phyloP scores from a whole-genome alignment of 2,797 vertebrate genomes.

The Girardinus metallicus region DNA sequence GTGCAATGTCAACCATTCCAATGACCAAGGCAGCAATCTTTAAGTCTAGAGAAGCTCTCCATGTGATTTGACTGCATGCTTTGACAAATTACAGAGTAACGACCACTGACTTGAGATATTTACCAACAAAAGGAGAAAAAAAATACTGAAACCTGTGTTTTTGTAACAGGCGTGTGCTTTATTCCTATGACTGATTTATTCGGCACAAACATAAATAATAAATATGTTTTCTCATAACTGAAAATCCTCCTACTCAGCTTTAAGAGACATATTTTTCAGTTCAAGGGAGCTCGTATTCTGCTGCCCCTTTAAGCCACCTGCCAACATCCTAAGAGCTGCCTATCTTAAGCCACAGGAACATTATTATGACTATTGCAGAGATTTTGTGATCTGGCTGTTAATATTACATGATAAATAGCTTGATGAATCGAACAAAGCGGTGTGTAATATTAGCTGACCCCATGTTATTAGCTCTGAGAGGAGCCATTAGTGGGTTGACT shows the following conservation, averaged over 20 bases:
- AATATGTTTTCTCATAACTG: not conserved
- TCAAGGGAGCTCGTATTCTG: constrained; percentile 30
- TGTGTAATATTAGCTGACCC: constrained; percentile 79
- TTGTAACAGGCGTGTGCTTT: constrained; percentile 30
- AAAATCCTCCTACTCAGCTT: constrained; percentile 12
- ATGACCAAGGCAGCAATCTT: constrained; percentile 75
- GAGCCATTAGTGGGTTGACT: constrained; percentile 79
- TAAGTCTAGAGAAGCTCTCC: constrained; percentile 64
- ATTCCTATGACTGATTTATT: constrained; percentile 30
- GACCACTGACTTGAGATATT: constrained; percentile 55
- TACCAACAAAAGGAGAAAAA: constrained; percentile 34
- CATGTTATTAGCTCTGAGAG: constrained; percentile 78
- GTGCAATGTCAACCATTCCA: constrained; percentile 76
- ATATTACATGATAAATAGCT: constrained; percentile 79
- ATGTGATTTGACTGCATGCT: constrained; percentile 66
- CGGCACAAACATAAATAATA: not conserved
- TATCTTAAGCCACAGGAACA: constrained; percentile 60
- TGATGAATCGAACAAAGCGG: constrained; percentile 76
- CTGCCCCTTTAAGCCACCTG: constrained; percentile 56
- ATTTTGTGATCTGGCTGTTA: constrained; percentile 69
- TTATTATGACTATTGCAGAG: constrained; percentile 66
- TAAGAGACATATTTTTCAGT: constrained; percentile 61
- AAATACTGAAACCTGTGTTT: constrained; percentile 29
- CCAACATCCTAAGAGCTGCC: constrained; percentile 55
- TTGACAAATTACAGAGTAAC: constrained; percentile 46